phyloP scores from a whole-genome alignment of 2,797 vertebrate genomes.

The Epinephelus coioides region DNA sequence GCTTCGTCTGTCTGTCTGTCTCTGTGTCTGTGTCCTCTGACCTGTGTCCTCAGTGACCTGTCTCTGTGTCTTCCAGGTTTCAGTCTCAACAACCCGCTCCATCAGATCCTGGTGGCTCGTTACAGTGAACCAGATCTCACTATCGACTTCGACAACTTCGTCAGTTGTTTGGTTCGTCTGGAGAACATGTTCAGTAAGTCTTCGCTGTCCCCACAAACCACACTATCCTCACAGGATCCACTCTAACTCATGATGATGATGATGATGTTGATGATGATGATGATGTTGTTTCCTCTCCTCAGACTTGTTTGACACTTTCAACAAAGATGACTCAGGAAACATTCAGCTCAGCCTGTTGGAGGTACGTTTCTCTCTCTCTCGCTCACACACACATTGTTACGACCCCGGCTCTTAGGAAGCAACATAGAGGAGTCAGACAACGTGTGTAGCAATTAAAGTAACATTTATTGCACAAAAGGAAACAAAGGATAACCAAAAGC shows the following conservation, averaged over 20 bases:
- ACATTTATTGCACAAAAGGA: no score
- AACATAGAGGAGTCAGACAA: no score
- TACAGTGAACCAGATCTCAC: slow-evolving; percentile 87
- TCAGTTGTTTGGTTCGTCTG: slow-evolving; percentile 90
- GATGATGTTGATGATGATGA: background rate
- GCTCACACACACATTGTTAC: no score
- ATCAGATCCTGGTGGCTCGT: slow-evolving; percentile 89
- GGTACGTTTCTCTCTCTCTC: slow-evolving; percentile 72
- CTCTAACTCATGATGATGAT: no score
- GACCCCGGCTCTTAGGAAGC: no score
- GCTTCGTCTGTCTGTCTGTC: no score
- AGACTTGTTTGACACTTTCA: slow-evolving; percentile 88
- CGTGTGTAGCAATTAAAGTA: no score
- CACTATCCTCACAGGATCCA: no score
- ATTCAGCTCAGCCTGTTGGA: slow-evolving; percentile 81
- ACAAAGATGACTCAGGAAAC: slow-evolving; percentile 82
- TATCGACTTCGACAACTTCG: slow-evolving; percentile 92
- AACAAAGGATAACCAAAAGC: no score
- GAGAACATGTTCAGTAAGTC: slow-evolving; percentile 93
- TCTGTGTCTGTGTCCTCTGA: background rate
- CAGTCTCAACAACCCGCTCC: slow-evolving; percentile 85
- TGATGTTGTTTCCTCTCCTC: slow-evolving; percentile 34
- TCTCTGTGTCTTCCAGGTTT: slow-evolving; percentile 81
- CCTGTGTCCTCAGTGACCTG: background rate
- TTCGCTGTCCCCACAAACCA: background rate